phyloP scores from a whole-genome alignment of 2,888 invertebrate genomes.

The Melanargia galathea region DNA sequence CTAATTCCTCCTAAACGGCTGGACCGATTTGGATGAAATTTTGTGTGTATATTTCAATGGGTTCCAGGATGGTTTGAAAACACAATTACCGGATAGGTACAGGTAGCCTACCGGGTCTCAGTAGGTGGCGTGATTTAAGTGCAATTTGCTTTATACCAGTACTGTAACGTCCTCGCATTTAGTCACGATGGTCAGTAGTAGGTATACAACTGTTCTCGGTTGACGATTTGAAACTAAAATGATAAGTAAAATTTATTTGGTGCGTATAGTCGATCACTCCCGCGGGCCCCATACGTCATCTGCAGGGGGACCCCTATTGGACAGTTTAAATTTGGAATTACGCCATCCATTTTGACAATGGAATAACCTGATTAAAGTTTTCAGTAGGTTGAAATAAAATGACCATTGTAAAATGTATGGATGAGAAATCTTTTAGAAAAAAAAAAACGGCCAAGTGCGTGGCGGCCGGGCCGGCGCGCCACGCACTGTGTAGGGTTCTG shows the following conservation, averaged over 20 bases:
- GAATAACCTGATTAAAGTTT: conserved; percentile 27
- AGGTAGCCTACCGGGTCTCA: too few species aligned
- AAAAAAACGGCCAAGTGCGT: too few species aligned
- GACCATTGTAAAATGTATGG: not conserved
- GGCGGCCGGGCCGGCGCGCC: too few species aligned
- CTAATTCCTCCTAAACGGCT: too few species aligned
- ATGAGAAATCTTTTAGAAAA: not conserved
- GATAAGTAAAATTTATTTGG: conserved; percentile 32
- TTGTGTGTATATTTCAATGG: too few species aligned
- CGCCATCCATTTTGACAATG: conserved; percentile 58
- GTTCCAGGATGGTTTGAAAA: too few species aligned
- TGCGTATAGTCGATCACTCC: conserved; percentile 64
- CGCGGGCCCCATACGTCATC: conserved; percentile 71
- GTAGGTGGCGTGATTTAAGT: too few species aligned
- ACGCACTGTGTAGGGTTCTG: too few species aligned
- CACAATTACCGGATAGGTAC: too few species aligned
- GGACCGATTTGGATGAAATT: too few species aligned
- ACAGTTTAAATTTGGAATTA: conserved; percentile 73
- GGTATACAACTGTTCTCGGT: not conserved
- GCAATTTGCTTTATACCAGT: too few species aligned
- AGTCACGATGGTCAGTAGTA: not conserved
- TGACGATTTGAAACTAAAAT: conserved; percentile 21
- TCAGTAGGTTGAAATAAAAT: conserved; percentile 16
- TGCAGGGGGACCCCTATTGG: conserved; percentile 53
- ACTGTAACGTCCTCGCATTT: too few species aligned